Base-by-base conservation (phyloP, 2,888 invertebrate species). In the Agrochola lychnidis region DNA sequence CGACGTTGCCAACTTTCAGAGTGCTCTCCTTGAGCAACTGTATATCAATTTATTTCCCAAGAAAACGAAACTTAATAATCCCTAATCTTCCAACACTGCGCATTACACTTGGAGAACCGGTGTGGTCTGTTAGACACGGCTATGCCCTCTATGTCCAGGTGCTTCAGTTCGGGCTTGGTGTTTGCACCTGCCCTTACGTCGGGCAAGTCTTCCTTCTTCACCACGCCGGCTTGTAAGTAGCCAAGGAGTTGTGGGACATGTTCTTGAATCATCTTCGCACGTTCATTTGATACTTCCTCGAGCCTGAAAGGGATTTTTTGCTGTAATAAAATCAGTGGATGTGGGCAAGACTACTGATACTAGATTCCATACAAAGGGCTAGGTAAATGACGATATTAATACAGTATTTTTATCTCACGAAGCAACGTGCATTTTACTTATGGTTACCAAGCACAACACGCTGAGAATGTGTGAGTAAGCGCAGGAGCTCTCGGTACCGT, bases 221-320 rank as follows among this genome's bases (percentile, higher is more conserved):
- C 75, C 3, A 97, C 94, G 0, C 97, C 97, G 19, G 96, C 94
- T 22, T 97, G 97, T 14, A 98, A 87, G 91, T 95, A 97, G 5
- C 97, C 97, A 6, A 97, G 90, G 0, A 98, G 89, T 22, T 96
- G 93, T 0, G 97, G 94, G 0, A 94, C 97, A 90, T 98, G 97
- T 73, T 97, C 96, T 40, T 94, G 90, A n/a, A 98, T 88, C 86
- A 98, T 95, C 77, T 94, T 93, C 68, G 96, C 88, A 19, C 97
- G 95, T 86, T 98, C 98, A 53, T 95, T 92, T 16, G 96, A 93
- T n/a, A 97, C 96, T 86, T 97, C 94, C 63, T 91, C 87, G 45
- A 89, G 89, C 95, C 97, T 97, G 91, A 5, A 82, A 70, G n/a
- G 4, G 1, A n/a, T 56, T n/a, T 56, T 12, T n/a, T 56, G n/a